Evolutionary conservation across 2,888 invertebrate genomes (phyloP).

Genomic region (Acleris holmiana): DNA sequence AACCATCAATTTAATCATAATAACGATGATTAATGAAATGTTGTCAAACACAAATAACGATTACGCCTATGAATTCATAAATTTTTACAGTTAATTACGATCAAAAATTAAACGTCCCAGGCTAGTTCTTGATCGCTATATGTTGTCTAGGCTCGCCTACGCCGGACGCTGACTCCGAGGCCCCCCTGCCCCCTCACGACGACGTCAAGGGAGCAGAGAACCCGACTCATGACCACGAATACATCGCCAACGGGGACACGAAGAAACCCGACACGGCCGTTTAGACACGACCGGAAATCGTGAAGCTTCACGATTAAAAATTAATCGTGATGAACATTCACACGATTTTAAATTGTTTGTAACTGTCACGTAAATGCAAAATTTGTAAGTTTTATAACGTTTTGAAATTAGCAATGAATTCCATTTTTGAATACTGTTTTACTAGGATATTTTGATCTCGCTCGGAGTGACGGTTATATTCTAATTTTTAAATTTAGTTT

Average conservation of each 20-base stretch:
- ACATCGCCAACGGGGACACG: slow-evolving; percentile 84
- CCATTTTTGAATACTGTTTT: slow-evolving; percentile 2
- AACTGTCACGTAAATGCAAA: background rate
- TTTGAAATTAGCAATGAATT: background rate
- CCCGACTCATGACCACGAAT: slow-evolving; percentile 85
- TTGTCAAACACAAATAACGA: too few relatives aligned
- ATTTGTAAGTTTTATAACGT: slow-evolving; percentile 3
- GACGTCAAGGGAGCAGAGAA: slow-evolving; percentile 85
- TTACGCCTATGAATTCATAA: background rate
- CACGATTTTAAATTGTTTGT: background rate
- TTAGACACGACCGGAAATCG: slow-evolving; percentile 46
- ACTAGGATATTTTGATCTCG: slow-evolving; percentile 29
- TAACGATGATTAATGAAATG: background rate
- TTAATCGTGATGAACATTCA: background rate
- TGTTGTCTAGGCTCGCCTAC: slow-evolving; percentile 84
- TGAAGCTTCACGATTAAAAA: background rate
- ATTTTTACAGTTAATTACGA: background rate
- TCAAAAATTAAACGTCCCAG: slow-evolving; percentile 18
- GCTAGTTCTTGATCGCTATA: slow-evolving; percentile 80
- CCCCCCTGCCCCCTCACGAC: slow-evolving; percentile 84
- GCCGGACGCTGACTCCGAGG: slow-evolving; percentile 86
- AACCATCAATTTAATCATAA: background rate
- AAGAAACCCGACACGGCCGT: slow-evolving; percentile 82
- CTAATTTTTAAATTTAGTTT: slow-evolving; percentile 45
- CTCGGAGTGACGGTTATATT: slow-evolving; percentile 37